Base-by-base conservation (phyloP, 2,113 vertebrate species). In the Riparia riparia region DNA sequence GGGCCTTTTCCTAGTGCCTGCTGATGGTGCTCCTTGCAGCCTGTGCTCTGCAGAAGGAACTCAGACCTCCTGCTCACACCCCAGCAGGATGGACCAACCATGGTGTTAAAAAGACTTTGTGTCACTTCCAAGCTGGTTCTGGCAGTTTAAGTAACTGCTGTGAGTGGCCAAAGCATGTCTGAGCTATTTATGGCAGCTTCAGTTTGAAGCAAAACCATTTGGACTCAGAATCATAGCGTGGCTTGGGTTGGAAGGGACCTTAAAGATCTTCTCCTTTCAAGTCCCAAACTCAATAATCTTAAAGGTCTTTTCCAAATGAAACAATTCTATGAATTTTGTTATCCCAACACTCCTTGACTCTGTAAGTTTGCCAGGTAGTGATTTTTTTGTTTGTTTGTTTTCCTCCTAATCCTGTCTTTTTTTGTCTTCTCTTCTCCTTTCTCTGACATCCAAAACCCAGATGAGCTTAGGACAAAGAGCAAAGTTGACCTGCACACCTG, bases 381-480 rank as follows among this genome's bases (percentile, higher is more conserved):
- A 21, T 73, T 42, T 56, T 32, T 24, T 63, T 53, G 20, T 34
- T 37, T 37, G 37, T 34, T 25, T 39, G 28, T 20, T 65, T 86
- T 82, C 57, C 50, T 96, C 22, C 57, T 97, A 68, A 94, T 44
- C 2, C 31, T 37, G 7, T 92, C 37, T 94, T 68, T 71, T 39
- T 29, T 28, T 96, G 14, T 97, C 56, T 98, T 96, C 71, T 97
- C 65, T 97, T 76, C 94, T 93, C 53, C 80, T 45, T 93, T 95
- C 95, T 94, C 76, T 20, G 9, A 78, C 69, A 34, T 82, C 90
- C 84, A 18, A 94, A 95, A 60, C 86, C 89, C 98, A 99, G 99
- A 99, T 99, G 99, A 99, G 99, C 92, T 98, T 99, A 96, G 99
- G 99, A 95, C 99, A 99, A 98, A 98, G 99, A 97, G 99, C 99